These are phyloP conservation scores for Hypotaenidia okinawae DNA, from an alignment of 2,797 vertebrate species.

Conservation along the genomic window DNA sequence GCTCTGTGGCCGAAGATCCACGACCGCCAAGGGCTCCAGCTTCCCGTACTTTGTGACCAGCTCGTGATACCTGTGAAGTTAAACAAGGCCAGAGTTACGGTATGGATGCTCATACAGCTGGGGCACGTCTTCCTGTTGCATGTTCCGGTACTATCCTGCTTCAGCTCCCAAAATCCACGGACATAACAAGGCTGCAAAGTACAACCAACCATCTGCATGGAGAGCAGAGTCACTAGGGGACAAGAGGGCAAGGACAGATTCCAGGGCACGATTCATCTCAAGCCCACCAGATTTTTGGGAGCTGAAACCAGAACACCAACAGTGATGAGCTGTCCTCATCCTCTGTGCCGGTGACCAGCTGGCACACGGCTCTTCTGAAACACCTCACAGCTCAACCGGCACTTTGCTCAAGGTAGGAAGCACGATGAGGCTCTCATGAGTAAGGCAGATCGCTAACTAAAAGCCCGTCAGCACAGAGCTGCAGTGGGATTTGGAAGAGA, in stretches of 20 bases:
- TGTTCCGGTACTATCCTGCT: neutral
- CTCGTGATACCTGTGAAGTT: conserved; percentile 86
- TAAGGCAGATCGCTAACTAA: neutral
- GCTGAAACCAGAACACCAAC: neutral
- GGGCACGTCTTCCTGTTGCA: neutral
- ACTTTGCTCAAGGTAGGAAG: neutral
- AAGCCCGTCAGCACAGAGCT: neutral
- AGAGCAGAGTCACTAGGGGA: neutral
- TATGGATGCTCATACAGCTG: accelerated
- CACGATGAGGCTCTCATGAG: neutral
- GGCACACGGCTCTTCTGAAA: neutral
- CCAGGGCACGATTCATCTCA: neutral
- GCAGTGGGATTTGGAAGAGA: neutral
- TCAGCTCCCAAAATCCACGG: neutral
- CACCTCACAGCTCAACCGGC: neutral
- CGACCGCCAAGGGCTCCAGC: conserved; percentile 91
- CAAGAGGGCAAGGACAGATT: neutral
- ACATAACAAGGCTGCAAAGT: neutral
- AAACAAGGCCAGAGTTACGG: neutral
- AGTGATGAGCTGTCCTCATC: neutral
- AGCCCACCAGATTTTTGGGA: neutral
- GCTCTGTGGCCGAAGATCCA: conserved; percentile 92
- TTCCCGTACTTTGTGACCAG: conserved; percentile 92
- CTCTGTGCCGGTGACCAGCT: neutral
- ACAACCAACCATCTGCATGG: accelerated